Conservation (phyloP, 2,797 vertebrate species). For the Thamnophis elegans region DNA sequence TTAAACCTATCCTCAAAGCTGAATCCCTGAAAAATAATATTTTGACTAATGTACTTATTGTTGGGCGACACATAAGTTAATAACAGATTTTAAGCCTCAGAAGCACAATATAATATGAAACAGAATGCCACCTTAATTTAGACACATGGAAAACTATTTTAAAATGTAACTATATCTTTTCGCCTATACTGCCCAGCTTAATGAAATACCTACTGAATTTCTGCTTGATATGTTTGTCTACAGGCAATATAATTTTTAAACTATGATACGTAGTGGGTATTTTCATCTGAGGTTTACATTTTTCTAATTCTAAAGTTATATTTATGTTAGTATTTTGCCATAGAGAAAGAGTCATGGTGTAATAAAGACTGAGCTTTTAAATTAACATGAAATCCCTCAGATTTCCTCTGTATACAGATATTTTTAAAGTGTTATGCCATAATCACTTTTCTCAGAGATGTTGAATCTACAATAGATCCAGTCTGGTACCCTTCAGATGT, state of each 20-base stretch:
- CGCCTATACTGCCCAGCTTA: constrained; percentile 28
- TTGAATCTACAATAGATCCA: not conserved
- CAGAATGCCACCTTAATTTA: not conserved
- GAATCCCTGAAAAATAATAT: not conserved
- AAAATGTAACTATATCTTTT: constrained; percentile 5
- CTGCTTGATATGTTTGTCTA: constrained; percentile 38
- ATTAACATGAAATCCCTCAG: not conserved
- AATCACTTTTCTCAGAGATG: not conserved
- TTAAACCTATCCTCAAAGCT: not conserved
- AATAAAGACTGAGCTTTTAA: not conserved
- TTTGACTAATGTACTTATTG: not conserved
- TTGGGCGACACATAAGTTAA: accelerated
- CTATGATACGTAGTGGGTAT: constrained; percentile 34
- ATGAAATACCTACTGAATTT: constrained; percentile 35
- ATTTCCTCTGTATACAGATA: not conserved
- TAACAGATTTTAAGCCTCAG: not conserved
- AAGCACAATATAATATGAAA: not conserved
- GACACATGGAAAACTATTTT: not conserved
- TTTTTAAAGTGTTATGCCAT: not conserved
- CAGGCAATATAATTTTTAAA: constrained; percentile 24
- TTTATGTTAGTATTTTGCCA: not conserved
- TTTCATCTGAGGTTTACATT: not conserved
- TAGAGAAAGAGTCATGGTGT: not conserved
- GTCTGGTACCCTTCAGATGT: not conserved
- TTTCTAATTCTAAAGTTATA: not conserved